These are phyloP conservation scores for Julus scanicus DNA, from an alignment of 2,888 invertebrate genomes.

Conservation along the genomic window DNA sequence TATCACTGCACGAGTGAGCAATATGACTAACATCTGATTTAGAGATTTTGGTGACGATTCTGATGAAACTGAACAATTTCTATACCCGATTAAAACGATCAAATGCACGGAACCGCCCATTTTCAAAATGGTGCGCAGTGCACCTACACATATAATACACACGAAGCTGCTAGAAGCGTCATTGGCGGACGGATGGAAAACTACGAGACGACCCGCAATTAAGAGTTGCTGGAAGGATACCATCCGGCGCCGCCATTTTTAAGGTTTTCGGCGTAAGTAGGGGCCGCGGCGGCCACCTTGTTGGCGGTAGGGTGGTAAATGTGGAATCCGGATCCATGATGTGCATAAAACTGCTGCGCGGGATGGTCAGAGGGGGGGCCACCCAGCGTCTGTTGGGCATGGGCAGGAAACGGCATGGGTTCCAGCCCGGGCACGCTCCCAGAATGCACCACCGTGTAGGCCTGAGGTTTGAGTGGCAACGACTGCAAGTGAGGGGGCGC, in stretches of 20 bases:
- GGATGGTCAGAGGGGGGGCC: constrained; percentile 21
- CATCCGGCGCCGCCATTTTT: constrained; percentile 49
- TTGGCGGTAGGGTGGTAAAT: constrained; percentile 77
- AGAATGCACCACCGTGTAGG: constrained; percentile 76
- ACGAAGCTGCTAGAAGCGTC: not conserved
- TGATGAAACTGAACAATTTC: not conserved
- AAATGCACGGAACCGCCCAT: too few relatives aligned
- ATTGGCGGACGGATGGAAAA: not conserved
- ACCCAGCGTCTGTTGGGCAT: constrained; percentile 55
- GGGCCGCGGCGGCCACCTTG: constrained; percentile 44
- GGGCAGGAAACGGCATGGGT: constrained; percentile 56
- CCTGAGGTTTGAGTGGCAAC: constrained; percentile 88
- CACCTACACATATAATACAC: not conserved
- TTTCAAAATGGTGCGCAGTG: too few relatives aligned
- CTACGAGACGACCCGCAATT: not conserved
- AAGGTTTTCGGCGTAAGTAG: constrained; percentile 8
- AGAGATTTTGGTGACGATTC: constrained; percentile 2
- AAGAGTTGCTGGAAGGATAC: constrained; percentile 52
- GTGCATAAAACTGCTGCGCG: constrained; percentile 42
- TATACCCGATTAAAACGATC: not conserved
- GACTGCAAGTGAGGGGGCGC: constrained; percentile 70
- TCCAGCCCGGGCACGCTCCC: constrained; percentile 57
- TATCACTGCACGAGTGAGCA: too few relatives aligned
- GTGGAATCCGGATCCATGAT: constrained; percentile 81
- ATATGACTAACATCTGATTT: too few relatives aligned